These are phyloP conservation scores for Pterostichus niger DNA, from an alignment of 2,888 invertebrate genomes.

Conservation along the genomic window DNA sequence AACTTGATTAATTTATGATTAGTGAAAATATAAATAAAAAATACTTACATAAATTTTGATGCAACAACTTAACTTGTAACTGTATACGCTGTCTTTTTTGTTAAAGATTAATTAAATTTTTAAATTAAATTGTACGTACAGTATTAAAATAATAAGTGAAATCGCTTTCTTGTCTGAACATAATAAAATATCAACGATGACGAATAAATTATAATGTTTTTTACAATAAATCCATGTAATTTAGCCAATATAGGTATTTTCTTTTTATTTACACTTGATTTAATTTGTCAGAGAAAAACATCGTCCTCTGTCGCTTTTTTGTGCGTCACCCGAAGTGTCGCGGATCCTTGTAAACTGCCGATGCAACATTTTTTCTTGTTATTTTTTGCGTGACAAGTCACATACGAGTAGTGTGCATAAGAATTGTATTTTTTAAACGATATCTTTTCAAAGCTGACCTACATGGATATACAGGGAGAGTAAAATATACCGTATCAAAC, in stretches of 20 bases:
- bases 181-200: background rate
- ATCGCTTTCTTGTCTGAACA: too few species aligned
- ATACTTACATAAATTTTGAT: too few species aligned
- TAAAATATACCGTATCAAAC: constrained; percentile 44
- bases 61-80: too few species aligned
- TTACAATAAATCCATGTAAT: constrained; percentile 10
- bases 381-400: constrained; percentile 26
- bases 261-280: constrained; percentile 32
- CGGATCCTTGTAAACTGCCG: background rate
- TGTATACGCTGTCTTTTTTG: too few species aligned
- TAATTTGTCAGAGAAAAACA: constrained; percentile 48
- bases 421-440: constrained; percentile 45
- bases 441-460: constrained; percentile 33
- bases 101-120: too few species aligned
- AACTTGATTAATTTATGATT: too few species aligned
- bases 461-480: constrained; percentile 20
- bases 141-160: too few species aligned
- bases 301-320: constrained; percentile 8
- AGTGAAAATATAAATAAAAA: too few species aligned
- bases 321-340: constrained; percentile 29
- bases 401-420: constrained; percentile 36
- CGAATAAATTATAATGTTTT: background rate
- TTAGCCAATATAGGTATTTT: constrained; percentile 3
- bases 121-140: too few species aligned
- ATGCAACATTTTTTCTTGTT: constrained; percentile 22